Base-by-base conservation (phyloP, 2,113 vertebrate genomes). In the Neolamprologus hecqui region DNA sequence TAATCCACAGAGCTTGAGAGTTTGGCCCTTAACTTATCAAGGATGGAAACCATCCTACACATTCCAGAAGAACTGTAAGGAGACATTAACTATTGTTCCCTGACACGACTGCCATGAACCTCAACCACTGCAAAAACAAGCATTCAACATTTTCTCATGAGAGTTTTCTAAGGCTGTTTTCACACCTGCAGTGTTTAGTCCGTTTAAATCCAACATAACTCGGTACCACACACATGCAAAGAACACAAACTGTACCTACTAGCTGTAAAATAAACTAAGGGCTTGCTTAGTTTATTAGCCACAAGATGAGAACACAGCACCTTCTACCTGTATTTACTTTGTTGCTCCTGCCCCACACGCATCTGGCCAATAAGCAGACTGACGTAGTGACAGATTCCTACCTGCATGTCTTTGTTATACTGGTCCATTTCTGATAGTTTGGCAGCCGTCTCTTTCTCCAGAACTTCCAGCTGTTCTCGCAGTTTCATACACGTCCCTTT, bases 371-470 rank as follows among this genome's bases (percentile, higher is more conserved):
- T 2, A 73, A 45, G 21, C 40, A 28, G 8, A 73, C n/a, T 73
- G 13, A 68, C 0, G 4, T 37, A 12, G 42, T 13, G 7, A 21
- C 45, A 7, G 2, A 28, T 40, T 57, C 81, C 60, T 96, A 99
- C 98, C 98, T 98, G 97, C 82, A 99, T 96, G 53, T 98, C 97
- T 91, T 89, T 96, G 91, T 98, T 98, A 92, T 98, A 98, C 35
- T 89, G 93, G 93, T 98, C 97, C 97, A 99, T 98, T 95, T 98
- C 97, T 14, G 95, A 92, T 55, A 99, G 96, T 90, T 98, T 99
- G 57, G 96, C 95, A 89, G 97, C 95, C 3, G 98, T 99, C 92
- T 98, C 98, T 82, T 96, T 98, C 94, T 99, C 97, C 85, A 99
- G 94, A 82, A 96, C 92, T 81, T 98, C 96, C 54, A 99, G 92